A percentile compares a stretch with the other conserved stretches of the same genome.
These are phyloP conservation scores for Ectropis crepuscularia DNA, from an alignment of 2,888 invertebrate genomes.

Conservation along the genomic window DNA sequence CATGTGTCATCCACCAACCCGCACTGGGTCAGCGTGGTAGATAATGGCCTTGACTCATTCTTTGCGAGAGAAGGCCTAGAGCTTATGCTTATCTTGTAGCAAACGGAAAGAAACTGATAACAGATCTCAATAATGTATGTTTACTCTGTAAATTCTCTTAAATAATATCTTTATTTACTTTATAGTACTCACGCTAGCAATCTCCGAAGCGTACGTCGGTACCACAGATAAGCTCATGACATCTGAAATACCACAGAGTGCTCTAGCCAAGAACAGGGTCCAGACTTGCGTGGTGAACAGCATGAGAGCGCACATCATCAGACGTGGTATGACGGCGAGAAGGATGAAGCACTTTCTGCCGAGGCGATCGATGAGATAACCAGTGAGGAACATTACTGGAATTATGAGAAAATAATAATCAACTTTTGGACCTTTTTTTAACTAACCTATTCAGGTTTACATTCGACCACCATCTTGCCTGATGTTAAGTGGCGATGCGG, in stretches of 20 bases:
- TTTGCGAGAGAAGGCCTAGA: no score
- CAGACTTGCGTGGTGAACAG: conserved; percentile 54
- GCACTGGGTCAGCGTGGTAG: no score
- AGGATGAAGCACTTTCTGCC: conserved; percentile 47
- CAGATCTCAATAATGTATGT: no score
- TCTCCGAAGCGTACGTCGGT: conserved; percentile 58
- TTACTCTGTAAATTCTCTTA: no score
- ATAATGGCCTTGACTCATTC: no score
- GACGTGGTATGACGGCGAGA: conserved; percentile 47
- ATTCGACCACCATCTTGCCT: no score
- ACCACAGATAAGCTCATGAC: conserved; percentile 44
- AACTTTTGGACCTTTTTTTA: background rate
- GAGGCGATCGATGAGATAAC: conserved; percentile 43
- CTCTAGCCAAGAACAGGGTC: conserved; percentile 53
- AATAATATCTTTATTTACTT: background rate
- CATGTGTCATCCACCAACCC: no score
- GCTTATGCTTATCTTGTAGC: no score
- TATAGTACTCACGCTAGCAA: conserved; percentile 50
- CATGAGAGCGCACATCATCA: conserved; percentile 44
- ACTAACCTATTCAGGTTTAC: no score
- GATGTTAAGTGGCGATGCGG: no score
- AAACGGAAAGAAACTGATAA: no score
- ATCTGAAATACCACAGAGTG: conserved; percentile 44
- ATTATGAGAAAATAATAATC: conserved; percentile 6
- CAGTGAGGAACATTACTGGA: conserved; percentile 42